phyloP scores from a whole-genome alignment of 2,113 vertebrate species.

The Theropithecus gelada region DNA sequence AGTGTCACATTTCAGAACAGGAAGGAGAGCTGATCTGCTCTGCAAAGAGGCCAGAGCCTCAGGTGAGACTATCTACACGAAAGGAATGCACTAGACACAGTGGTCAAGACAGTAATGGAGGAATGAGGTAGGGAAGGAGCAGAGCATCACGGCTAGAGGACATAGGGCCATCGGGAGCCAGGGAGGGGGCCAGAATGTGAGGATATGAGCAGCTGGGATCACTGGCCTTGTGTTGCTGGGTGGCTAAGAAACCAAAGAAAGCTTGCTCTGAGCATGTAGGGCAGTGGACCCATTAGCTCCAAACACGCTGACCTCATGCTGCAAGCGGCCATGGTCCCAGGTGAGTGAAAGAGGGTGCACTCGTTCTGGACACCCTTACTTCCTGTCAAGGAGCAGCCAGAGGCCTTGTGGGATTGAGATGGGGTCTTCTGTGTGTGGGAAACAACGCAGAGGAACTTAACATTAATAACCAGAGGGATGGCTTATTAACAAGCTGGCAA shows the following conservation, averaged over 20 bases:
- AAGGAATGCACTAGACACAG: neutral
- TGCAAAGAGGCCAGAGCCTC: neutral
- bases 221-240: neutral
- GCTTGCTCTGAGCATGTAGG: too few species aligned
- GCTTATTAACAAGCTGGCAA: conserved; percentile 1
- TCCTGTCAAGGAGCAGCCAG: neutral
- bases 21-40: neutral
- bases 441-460: neutral
- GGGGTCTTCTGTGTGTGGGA: neutral
- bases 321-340: neutral
- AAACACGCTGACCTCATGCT: neutral
- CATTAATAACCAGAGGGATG: neutral
- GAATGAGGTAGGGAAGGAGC: neutral
- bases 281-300: neutral
- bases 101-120: neutral
- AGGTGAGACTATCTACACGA: too few species aligned
- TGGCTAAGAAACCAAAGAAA: neutral
- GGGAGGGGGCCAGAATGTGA: neutral
- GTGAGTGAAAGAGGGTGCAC: neutral
- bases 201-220: neutral
- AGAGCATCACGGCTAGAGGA: neutral
- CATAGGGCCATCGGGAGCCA: neutral
- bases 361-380: neutral
- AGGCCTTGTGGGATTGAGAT: too few species aligned
- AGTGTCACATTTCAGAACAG: neutral